Conservation (phyloP, 2,113 vertebrate genomes). For the Dissostichus mawsoni region DNA sequence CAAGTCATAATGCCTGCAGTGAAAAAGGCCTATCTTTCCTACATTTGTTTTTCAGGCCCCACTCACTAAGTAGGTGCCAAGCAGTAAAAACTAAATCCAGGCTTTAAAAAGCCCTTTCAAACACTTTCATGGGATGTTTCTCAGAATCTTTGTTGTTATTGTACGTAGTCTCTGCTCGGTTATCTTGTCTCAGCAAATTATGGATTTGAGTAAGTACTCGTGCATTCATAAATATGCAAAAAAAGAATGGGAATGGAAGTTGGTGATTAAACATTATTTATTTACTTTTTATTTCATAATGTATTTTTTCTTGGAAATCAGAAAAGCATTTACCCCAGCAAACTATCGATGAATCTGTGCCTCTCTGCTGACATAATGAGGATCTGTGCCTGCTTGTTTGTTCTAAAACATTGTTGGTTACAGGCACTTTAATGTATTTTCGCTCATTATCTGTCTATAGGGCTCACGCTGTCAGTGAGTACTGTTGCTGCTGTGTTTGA, state of each 20-base stretch:
- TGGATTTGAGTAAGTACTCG: no score
- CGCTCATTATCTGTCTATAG: slow-evolving; percentile 71
- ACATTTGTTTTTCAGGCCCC: neutral
- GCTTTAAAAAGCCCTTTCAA: neutral
- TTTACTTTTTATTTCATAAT: no score
- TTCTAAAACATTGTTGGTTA: neutral
- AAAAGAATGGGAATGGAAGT: no score
- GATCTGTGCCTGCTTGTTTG: neutral
- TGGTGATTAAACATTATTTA: no score
- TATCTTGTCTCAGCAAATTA: no score
- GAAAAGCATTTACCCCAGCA: no score
- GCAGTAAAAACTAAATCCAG: neutral
- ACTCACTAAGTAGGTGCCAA: neutral
- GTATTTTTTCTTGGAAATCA: no score
- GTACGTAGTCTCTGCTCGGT: no score
- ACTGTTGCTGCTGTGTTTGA: slow-evolving; percentile 79
- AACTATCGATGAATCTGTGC: neutral
- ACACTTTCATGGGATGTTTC: no score
- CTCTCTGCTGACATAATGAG: neutral
- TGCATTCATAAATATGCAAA: no score
- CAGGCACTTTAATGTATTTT: slow-evolving; percentile 53
- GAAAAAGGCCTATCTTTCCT: neutral
- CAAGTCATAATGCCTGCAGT: neutral
- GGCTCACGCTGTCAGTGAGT: slow-evolving; percentile 81
- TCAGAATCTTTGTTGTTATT: no score